Evolutionary conservation across 2,888 invertebrate species (phyloP).

Genomic region (Cynaeus angustus): DNA sequence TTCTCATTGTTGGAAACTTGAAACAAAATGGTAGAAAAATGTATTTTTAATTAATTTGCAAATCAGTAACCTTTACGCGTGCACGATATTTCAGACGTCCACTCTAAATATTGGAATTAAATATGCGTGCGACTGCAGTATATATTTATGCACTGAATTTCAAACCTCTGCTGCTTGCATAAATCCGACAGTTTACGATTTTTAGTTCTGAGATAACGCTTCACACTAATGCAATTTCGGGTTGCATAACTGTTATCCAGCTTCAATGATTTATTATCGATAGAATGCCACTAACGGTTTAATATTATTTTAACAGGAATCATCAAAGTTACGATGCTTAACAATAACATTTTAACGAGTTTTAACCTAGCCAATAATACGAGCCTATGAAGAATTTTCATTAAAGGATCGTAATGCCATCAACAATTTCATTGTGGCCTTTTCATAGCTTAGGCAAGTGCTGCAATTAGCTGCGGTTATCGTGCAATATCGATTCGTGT

Average conservation of each 20-base stretch:
- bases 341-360: background rate
- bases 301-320: background rate
- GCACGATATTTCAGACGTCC: too few relatives aligned
- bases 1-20: background rate
- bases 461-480: conserved; percentile 41
- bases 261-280: background rate
- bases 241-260: background rate
- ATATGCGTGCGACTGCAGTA: too few relatives aligned
- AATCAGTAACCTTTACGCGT: too few relatives aligned
- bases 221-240: background rate
- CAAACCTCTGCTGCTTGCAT: too few relatives aligned
- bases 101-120: too few relatives aligned
- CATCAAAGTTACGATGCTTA: background rate
- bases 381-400: conserved; percentile 13
- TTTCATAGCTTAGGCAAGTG: conserved; percentile 31
- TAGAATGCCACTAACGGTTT: background rate
- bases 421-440: conserved; percentile 30
- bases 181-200: background rate
- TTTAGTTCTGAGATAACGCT: background rate
- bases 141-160: too few relatives aligned
- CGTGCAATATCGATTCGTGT: conserved; percentile 27
- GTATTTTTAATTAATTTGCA: too few relatives aligned
- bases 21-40: too few relatives aligned
- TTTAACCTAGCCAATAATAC: background rate
- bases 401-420: conserved; percentile 9